phyloP scores from a whole-genome alignment of 2,113 vertebrate species.

The Sphaerodactylus townsendi region DNA sequence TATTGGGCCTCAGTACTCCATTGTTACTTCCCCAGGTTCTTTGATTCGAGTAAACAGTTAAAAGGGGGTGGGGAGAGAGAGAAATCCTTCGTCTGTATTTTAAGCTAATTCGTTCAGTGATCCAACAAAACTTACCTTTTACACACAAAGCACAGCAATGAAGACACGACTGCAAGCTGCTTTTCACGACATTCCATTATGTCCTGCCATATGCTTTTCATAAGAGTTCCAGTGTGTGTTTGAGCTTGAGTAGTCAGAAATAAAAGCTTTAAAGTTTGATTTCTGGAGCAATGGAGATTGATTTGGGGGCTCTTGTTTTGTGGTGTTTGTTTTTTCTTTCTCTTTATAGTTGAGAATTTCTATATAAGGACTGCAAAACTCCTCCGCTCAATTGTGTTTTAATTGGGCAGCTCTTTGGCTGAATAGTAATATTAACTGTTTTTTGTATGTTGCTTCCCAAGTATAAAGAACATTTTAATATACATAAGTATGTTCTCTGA shows the following conservation, averaged over 20 bases:
- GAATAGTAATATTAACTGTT: neutral
- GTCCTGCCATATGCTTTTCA: conserved; percentile 56
- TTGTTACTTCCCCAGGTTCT: neutral
- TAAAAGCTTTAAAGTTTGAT: conserved; percentile 60
- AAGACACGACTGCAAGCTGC: conserved; percentile 59
- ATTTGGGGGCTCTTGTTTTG: conserved; percentile 50
- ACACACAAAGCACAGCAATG: conserved; percentile 47
- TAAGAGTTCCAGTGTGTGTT: conserved; percentile 64
- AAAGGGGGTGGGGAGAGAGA: too few species aligned
- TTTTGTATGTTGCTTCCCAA: neutral
- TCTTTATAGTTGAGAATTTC: conserved; percentile 40
- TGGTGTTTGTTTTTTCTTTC: conserved; percentile 22
- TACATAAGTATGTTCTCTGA: neutral
- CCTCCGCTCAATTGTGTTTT: neutral
- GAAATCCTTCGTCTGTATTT: conserved; percentile 45
- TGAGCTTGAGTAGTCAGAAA: conserved; percentile 70
- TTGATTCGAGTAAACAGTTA: neutral
- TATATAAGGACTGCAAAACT: conserved; percentile 29
- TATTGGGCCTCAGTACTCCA: neutral
- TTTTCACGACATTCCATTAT: conserved; percentile 61
- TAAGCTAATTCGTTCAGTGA: conserved; percentile 65
- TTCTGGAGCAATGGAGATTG: conserved; percentile 56
- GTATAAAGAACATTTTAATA: conserved; percentile 13
- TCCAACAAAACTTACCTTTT: conserved; percentile 61
- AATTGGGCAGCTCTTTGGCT: conserved; percentile 18